Conservation (phyloP, 2,113 vertebrate species). For the Vicugna pacos region DNA sequence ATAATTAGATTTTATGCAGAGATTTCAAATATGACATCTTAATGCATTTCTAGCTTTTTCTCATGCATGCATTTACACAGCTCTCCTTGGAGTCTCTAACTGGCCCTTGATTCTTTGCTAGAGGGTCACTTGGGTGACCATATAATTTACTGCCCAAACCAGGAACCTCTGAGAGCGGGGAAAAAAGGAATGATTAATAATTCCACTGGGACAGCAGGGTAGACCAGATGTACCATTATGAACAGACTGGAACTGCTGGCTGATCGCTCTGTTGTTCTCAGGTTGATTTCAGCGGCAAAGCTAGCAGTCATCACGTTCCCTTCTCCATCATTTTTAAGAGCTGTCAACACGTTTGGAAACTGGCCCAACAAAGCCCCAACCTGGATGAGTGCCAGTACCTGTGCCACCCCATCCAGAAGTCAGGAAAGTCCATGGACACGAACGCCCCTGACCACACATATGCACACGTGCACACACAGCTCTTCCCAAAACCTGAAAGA, state of each 20-base stretch:
- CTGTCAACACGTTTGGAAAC: background rate
- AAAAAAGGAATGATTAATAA: background rate
- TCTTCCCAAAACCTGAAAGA: background rate
- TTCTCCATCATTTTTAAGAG: background rate
- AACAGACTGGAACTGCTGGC: background rate
- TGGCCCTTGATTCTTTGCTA: background rate
- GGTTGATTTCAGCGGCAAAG: background rate
- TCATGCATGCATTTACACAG: background rate
- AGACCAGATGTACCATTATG: background rate
- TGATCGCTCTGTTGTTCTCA: background rate
- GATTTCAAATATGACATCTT: background rate
- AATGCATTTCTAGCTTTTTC: background rate
- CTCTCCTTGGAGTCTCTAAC: background rate
- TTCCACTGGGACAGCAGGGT: background rate
- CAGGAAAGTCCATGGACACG: fast-evolving
- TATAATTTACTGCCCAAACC: background rate
- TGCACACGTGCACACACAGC: background rate
- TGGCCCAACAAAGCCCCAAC: background rate
- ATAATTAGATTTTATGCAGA: background rate
- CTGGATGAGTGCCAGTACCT: background rate
- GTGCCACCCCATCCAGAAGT: background rate
- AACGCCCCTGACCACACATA: background rate
- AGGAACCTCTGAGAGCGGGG: background rate
- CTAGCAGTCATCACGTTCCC: background rate
- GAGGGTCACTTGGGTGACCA: too few species aligned